Evolutionary conservation across 1,140 invertebrate species (phyloP), one percentile per base, ranked within the genome.

Genomic region (Drosophila rufa): DNA sequence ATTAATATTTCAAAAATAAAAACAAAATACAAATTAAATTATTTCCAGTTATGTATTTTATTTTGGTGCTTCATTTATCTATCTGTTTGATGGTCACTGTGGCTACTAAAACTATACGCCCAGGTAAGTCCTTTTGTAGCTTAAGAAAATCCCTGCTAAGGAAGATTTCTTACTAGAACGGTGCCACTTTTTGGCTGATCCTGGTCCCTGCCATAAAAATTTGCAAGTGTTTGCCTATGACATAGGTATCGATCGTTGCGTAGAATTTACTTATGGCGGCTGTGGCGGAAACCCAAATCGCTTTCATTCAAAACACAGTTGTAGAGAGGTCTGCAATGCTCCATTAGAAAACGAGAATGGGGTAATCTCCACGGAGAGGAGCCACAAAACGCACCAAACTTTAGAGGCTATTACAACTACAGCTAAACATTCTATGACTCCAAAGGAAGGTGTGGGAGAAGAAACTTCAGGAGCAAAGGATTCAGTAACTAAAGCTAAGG

Each of bases 231-330:
- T 68, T 25, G 73, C 55, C 74, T 67, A 65, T 17, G 67, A 82
- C 22, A 17, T 36, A 9, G 38, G 12, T 0, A 65, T 55, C 8
- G n/a, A 71, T 36, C 9, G 17, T 3, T 82, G 80, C 9, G 59
- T 45, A 11, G 12, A 48, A 36, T 78, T 82, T 5, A 1, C 36
- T 2, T 82, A 81, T 30, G 43, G 67, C 14, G 80, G 80, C 3
- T 82, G 79, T 19, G 80, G 74, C 0, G 80, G 80, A 30, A 82
- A 82, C 33, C 67, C 79, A 11, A 81, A 81, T 66, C 79, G 80
- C 2, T 82, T 80, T 47, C 11, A n/a, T 1, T 51, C 62, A 0
- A 53, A 60, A 30, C 1, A 42, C 0, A 51, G 64, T 11, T 82
- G 80, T 30, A 15, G 8, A 17, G 2, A 2, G 0, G 19, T 33